A percentile compares a stretch with the other conserved stretches of the same genome.
Evolutionary conservation across 2,888 invertebrate species (phyloP).

Genomic region (Spisula subtruncata): DNA sequence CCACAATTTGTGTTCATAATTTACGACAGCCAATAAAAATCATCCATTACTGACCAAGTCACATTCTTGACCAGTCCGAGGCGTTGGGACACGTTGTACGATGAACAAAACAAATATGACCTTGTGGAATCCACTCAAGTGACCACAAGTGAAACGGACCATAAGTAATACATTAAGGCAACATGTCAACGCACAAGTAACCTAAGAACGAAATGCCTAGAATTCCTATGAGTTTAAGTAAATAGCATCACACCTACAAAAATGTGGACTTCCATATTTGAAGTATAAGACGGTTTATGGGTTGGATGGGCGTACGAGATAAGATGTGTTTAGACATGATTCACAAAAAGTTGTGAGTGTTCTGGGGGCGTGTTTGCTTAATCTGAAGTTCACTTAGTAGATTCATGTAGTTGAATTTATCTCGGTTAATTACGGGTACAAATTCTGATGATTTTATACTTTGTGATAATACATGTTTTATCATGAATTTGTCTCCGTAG

Average conservation of each 20-base stretch:
- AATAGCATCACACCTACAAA: constrained; percentile 11
- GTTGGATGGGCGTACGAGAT: neutral
- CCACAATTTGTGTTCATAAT: neutral
- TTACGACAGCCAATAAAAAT: neutral
- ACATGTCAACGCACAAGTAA: constrained; percentile 6
- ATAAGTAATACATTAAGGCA: constrained; percentile 8
- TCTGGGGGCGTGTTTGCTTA: neutral
- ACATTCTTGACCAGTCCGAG: neutral
- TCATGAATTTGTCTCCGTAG: no score
- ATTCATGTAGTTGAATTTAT: neutral
- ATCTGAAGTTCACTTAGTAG: neutral
- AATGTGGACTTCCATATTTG: neutral
- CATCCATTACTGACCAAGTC: neutral
- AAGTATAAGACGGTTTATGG: neutral
- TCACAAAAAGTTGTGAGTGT: neutral
- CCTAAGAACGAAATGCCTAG: neutral
- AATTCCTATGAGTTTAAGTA: constrained; percentile 18
- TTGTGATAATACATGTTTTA: no score
- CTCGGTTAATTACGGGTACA: neutral
- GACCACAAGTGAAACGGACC: neutral
- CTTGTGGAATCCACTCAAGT: neutral
- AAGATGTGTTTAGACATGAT: constrained; percentile 1
- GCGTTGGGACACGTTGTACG: constrained; percentile 11
- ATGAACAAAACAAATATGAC: constrained; percentile 22
- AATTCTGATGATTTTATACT: no score